phyloP scores from a whole-genome alignment of 2,113 vertebrate genomes.

The Grantiella picta region DNA sequence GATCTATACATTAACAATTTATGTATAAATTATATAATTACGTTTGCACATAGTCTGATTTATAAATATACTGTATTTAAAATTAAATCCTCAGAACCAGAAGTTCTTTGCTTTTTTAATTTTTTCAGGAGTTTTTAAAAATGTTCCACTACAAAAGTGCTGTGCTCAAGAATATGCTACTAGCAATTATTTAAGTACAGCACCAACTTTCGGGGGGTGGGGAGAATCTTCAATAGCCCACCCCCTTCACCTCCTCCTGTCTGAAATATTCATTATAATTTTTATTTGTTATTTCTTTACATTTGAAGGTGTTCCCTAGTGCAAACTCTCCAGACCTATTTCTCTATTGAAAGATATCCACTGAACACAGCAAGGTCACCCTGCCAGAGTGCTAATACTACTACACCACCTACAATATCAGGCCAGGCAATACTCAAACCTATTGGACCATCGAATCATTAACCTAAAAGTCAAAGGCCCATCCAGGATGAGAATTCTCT shows the following conservation, averaged over 20 bases:
- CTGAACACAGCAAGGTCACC: not conserved
- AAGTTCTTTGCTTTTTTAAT: not conserved
- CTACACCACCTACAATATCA: rapidly evolving
- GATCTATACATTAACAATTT: not conserved
- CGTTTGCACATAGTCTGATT: not conserved
- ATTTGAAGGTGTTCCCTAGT: not conserved
- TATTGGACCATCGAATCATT: not conserved
- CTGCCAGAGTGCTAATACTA: not conserved
- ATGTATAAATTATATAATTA: not conserved
- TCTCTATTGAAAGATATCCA: not conserved
- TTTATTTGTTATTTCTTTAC: not conserved
- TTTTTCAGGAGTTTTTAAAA: not conserved
- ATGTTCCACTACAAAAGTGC: not conserved
- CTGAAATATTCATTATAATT: not conserved
- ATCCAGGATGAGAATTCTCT: rapidly evolving
- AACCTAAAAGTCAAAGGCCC: not conserved
- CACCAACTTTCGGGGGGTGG: rapidly evolving
- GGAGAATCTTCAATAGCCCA: not conserved
- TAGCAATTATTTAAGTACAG: not conserved
- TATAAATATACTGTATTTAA: not conserved
- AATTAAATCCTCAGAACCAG: not conserved
- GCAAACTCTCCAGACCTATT: not conserved
- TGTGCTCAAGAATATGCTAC: not conserved
- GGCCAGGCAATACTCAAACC: not conserved
- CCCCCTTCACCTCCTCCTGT: too few relatives aligned